Percentiles rank a stretch among this genome's conserved stretches.
Evolutionary conservation across 2,797 vertebrate species (phyloP).

Genomic region (Pyrrhura leucotis): DNA sequence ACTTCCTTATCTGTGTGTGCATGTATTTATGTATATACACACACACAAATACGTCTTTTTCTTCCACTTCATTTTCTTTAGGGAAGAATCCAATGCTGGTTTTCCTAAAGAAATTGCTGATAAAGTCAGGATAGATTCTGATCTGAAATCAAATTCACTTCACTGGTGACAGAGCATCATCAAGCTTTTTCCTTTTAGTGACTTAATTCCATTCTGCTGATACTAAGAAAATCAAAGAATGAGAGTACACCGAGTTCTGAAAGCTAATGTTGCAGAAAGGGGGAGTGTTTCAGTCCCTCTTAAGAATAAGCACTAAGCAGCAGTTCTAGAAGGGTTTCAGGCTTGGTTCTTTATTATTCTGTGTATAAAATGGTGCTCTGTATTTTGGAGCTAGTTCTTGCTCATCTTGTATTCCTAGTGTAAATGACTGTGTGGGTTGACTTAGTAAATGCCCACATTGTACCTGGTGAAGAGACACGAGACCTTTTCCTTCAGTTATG

Average conservation of each 20-base stretch:
- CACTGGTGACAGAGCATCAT: background rate
- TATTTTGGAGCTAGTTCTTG: background rate
- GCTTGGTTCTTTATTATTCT: background rate
- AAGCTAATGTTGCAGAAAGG: background rate
- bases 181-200: background rate
- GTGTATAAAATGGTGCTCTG: accelerated
- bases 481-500: background rate
- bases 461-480: background rate
- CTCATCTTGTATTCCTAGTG: background rate
- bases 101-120: background rate
- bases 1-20: background rate
- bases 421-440: background rate
- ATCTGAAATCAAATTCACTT: background rate
- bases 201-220: background rate
- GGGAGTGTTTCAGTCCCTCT: background rate
- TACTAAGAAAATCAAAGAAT: background rate
- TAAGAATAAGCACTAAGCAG: background rate
- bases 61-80: background rate
- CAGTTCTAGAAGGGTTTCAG: background rate
- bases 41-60: background rate
- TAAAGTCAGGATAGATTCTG: background rate
- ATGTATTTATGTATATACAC: background rate
- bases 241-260: background rate
- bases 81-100: background rate
- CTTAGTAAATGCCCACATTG: background rate